Conservation (phyloP, 2,797 vertebrate species). For the Siniperca obscura region DNA sequence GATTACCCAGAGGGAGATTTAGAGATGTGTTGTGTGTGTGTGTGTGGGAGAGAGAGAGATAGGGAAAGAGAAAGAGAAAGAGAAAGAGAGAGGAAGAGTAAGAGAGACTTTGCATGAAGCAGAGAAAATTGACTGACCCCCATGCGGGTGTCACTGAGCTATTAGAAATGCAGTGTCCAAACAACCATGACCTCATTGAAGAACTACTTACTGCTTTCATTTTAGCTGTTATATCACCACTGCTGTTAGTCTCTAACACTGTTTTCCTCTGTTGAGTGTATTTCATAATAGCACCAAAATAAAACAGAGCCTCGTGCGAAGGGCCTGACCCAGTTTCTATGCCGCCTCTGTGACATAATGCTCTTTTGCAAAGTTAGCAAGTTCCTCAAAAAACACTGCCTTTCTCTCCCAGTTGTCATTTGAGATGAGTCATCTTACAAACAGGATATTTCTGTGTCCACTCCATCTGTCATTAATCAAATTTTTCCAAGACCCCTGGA, state of each 20-base stretch:
- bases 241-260: slow-evolving; percentile 52
- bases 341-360: slow-evolving; percentile 58
- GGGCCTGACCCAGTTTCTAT: slow-evolving; percentile 69
- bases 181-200: slow-evolving; percentile 57
- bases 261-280: slow-evolving; percentile 50
- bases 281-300: slow-evolving; percentile 63
- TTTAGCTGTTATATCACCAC: slow-evolving; percentile 64
- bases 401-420: slow-evolving; percentile 31
- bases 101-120: slow-evolving; percentile 42
- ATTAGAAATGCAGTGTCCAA: slow-evolving; percentile 48
- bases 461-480: slow-evolving; percentile 44
- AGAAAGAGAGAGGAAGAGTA: background rate
- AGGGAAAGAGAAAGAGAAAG: slow-evolving; percentile 2
- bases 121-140: slow-evolving; percentile 60
- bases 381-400: slow-evolving; percentile 45
- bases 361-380: slow-evolving; percentile 61
- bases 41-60: slow-evolving; percentile 1
- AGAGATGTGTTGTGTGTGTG: slow-evolving; percentile 47
- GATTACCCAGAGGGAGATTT: slow-evolving; percentile 76
- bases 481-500: slow-evolving; percentile 41
- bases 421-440: slow-evolving; percentile 42
- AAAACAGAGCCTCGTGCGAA: slow-evolving; percentile 49
- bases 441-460: slow-evolving; percentile 23
- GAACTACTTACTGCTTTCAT: slow-evolving; percentile 58
- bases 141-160: slow-evolving; percentile 44